Evolutionary conservation across 2,113 vertebrate species (phyloP).

Genomic region (Neopipo cinnamomea): DNA sequence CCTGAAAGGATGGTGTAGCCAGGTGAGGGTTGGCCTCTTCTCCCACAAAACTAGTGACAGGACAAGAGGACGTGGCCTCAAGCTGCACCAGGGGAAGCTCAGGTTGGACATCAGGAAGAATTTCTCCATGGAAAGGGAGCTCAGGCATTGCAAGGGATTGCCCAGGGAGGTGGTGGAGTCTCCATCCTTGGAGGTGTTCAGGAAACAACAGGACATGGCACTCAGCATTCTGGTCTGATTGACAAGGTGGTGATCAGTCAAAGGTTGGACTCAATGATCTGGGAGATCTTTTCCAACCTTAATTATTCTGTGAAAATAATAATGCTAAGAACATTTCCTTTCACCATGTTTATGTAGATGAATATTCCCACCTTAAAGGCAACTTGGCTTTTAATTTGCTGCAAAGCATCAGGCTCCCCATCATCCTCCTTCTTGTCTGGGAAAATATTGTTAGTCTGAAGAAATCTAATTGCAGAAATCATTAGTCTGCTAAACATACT

Average conservation of each 20-base stretch:
- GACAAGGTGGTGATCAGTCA: neutral
- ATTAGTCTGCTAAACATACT: neutral
- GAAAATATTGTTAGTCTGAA: neutral
- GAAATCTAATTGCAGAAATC: neutral
- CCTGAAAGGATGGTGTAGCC: neutral
- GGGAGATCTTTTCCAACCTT: neutral
- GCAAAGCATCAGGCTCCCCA: neutral
- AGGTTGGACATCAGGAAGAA: neutral
- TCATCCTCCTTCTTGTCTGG: neutral
- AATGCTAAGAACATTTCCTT: neutral
- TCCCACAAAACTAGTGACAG: neutral
- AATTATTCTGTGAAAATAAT: neutral
- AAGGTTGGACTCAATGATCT: rapidly evolving
- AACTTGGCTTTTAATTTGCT: neutral
- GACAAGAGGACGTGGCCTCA: neutral
- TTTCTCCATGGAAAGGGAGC: neutral
- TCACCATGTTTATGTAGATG: neutral
- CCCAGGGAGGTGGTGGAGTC: neutral
- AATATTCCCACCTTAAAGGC: neutral
- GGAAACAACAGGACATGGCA: neutral
- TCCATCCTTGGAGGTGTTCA: neutral
- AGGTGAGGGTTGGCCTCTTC: neutral
- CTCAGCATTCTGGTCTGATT: neutral
- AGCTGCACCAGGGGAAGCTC: neutral
- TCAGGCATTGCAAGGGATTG: neutral